Evolutionary conservation across 1,140 invertebrate genomes (phyloP).

Genomic region (Acromyrmex echinatior): DNA sequence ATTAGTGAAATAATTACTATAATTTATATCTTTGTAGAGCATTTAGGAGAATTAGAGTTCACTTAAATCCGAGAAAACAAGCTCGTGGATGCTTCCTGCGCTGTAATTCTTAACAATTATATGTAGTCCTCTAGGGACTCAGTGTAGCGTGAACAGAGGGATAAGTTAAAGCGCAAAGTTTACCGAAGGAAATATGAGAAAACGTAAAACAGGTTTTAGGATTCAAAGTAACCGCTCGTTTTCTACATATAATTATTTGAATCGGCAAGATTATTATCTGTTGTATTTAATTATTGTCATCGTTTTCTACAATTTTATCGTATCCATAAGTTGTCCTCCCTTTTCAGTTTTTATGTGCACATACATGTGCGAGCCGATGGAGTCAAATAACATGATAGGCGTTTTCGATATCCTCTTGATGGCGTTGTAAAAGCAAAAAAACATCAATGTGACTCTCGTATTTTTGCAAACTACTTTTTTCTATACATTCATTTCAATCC

Average conservation of each 20-base stretch:
- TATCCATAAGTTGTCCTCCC: not conserved
- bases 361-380: not conserved
- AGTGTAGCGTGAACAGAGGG: not conserved
- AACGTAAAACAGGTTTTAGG: not conserved
- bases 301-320: not conserved
- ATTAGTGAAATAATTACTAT: not conserved
- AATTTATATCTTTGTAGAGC: not conserved
- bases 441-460: not conserved
- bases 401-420: constrained; percentile 25
- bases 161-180: constrained; percentile 19
- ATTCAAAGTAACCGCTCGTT: constrained; percentile 5
- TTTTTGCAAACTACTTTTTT: not conserved
- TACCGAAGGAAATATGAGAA: constrained; percentile 5
- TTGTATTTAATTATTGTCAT: not conserved
- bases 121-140: not conserved
- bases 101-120: constrained; percentile 47
- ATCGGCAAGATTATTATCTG: not conserved
- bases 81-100: not conserved
- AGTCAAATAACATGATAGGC: not conserved
- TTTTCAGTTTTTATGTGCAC: not conserved
- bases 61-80: constrained; percentile 28
- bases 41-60: constrained; percentile 21
- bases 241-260: not conserved
- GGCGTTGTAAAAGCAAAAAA: constrained; percentile 27
- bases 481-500: constrained; percentile 25